phyloP scores from a whole-genome alignment of 2,113 vertebrate genomes.

The Cynoglossus semilaevis region DNA sequence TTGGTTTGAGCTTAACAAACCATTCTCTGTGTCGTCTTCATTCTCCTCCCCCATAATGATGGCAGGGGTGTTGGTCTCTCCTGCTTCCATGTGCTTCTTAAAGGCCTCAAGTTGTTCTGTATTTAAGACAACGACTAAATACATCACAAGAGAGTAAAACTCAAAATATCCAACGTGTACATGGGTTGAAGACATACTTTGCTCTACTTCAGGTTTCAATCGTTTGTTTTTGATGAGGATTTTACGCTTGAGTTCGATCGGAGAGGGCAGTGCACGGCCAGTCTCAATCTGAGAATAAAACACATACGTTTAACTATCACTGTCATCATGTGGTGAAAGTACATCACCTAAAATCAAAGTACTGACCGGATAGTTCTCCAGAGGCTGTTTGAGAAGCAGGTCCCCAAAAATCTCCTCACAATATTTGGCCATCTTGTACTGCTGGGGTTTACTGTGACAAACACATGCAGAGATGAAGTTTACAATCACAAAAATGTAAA shows the following conservation, averaged over 20 bases:
- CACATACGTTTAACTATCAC: not conserved
- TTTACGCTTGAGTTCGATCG: constrained; percentile 94
- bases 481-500: not conserved
- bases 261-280: constrained; percentile 87
- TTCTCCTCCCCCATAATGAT: constrained; percentile 94
- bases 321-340: not conserved
- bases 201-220: constrained; percentile 96
- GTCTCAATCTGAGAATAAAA: constrained; percentile 82
- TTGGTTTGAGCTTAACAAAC: too few species aligned
- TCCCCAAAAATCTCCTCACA: constrained; percentile 97
- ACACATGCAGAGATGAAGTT: not conserved
- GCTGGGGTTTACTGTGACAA: constrained; percentile 91
- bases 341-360: constrained; percentile 10
- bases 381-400: constrained; percentile 89
- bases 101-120: constrained; percentile 95
- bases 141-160: not conserved
- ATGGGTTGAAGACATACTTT: constrained; percentile 80
- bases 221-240: constrained; percentile 99
- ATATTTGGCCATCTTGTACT: constrained; percentile 99
- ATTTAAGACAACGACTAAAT: constrained; percentile 31
- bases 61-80: constrained; percentile 88
- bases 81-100: constrained; percentile 97
- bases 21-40: constrained; percentile 90
- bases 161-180: not conserved
- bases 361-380: constrained; percentile 88